Evolutionary conservation across 2,888 invertebrate species (phyloP), one percentile per base, ranked within the genome.

Genomic region (Sipha maydis): DNA sequence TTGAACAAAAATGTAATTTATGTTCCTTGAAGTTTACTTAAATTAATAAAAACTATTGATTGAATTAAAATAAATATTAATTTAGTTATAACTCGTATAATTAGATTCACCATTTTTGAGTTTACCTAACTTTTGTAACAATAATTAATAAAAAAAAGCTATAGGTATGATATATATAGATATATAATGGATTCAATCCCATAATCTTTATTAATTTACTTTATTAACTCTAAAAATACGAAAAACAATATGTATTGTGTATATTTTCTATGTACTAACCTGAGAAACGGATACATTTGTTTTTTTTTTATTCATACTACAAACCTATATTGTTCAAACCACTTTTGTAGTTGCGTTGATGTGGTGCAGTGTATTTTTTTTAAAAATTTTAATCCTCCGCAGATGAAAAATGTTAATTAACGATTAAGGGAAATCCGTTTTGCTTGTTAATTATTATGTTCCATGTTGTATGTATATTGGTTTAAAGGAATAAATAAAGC

Each of bases 361-460:
- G 34, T 34, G 34, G 34, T 34, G 34, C 4, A 34, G 34, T 3
- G 4, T 76, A 41, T n/a, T n/a, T 34, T 28, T 83, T 56, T 56
- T 21, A 21, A 38, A 75, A 75, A 56, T 28, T 56, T 75, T 25
- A n/a, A 38, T 83, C 61, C 56, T 19, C 38, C 1, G 75, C 8
- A 5, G 56, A 75, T 83, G n/a, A 75, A 83, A 83, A 83, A 83
- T 75, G 83, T 83, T 56, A 83, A 83, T 83, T 83, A 75, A 75
- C 83, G 73, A 75, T 83, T 61, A 56, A 19, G 38, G 28, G n/a
- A 61, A 83, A 83, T 38, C 83, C 61, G 17, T 38, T 31, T 56
- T 56, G 73, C 11, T 56, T 38, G 75, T 83, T 83, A 83, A 83
- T 75, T 75, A 83, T 61, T 75, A 83, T 78, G n/a, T 25, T 0